Conservation (phyloP, 2,113 vertebrate species). For the Dicerorhinus sumatrensis region DNA sequence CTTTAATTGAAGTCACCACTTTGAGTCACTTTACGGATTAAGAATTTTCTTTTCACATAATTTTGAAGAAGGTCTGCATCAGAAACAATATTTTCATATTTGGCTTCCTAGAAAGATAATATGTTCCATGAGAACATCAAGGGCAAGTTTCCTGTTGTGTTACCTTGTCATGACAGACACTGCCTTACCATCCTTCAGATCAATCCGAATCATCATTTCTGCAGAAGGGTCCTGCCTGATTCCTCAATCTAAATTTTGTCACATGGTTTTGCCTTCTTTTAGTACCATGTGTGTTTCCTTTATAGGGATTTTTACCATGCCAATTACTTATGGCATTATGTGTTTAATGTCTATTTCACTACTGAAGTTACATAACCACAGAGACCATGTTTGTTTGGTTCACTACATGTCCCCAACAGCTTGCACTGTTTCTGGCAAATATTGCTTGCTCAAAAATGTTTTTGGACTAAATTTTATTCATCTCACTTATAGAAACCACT, state of each 20-base stretch:
- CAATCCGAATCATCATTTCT: not conserved
- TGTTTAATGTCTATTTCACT: not conserved
- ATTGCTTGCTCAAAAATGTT: not conserved
- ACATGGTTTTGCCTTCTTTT: not conserved
- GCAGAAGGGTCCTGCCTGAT: not conserved
- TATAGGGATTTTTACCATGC: not conserved
- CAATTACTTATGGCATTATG: not conserved
- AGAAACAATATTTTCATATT: not conserved
- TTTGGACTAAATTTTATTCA: not conserved
- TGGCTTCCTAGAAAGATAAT: not conserved
- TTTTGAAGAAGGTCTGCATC: not conserved
- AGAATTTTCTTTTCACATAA: constrained; percentile 5
- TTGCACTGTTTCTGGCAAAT: not conserved
- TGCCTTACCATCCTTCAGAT: not conserved
- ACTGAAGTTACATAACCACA: not conserved
- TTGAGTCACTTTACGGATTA: constrained; percentile 11
- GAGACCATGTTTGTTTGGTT: not conserved
- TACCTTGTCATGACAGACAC: not conserved
- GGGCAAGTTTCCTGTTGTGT: not conserved
- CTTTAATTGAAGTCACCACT: constrained; percentile 10
- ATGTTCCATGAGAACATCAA: not conserved
- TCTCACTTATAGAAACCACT: not conserved
- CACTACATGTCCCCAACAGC: not conserved
- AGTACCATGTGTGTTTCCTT: not conserved
- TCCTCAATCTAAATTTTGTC: not conserved